Evolutionary conservation across 2,888 invertebrate species (phyloP).

Genomic region (Standfussiana lucernea): DNA sequence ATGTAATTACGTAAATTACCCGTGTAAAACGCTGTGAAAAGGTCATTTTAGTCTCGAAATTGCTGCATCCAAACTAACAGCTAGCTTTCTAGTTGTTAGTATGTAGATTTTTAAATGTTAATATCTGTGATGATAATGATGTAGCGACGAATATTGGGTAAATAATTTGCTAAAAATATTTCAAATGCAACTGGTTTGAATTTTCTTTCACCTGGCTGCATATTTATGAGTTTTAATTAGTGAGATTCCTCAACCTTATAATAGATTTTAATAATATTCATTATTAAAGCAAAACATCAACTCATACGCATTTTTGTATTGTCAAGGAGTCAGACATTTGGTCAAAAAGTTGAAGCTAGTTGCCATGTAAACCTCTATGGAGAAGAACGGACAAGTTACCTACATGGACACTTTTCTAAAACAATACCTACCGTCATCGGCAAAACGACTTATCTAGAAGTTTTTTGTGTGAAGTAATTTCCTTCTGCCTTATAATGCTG

Average conservation of each 20-base stretch:
- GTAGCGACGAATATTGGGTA: background rate
- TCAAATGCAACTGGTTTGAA: background rate
- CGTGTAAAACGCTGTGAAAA: slow-evolving; percentile 29
- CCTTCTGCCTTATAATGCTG: background rate
- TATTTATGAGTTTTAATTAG: background rate
- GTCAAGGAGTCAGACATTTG: background rate
- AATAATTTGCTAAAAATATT: background rate
- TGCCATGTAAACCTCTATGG: background rate
- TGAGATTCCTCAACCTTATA: background rate
- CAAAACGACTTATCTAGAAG: background rate
- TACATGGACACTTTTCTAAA: background rate
- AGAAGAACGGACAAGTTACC: background rate
- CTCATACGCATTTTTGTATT: background rate
- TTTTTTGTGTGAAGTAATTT: background rate
- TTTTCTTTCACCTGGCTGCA: background rate
- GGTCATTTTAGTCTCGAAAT: slow-evolving; percentile 33
- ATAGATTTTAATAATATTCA: background rate
- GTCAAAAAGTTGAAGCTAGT: background rate
- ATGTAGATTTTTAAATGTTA: slow-evolving; percentile 12
- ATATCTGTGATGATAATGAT: background rate
- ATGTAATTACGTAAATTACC: slow-evolving; percentile 50
- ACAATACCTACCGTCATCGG: background rate
- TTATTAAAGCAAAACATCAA: background rate
- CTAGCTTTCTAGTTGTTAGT: slow-evolving; percentile 33
- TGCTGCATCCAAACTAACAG: slow-evolving; percentile 5